phyloP scores from a whole-genome alignment of 2,888 invertebrate species.

The Agrilus cyanescens region DNA sequence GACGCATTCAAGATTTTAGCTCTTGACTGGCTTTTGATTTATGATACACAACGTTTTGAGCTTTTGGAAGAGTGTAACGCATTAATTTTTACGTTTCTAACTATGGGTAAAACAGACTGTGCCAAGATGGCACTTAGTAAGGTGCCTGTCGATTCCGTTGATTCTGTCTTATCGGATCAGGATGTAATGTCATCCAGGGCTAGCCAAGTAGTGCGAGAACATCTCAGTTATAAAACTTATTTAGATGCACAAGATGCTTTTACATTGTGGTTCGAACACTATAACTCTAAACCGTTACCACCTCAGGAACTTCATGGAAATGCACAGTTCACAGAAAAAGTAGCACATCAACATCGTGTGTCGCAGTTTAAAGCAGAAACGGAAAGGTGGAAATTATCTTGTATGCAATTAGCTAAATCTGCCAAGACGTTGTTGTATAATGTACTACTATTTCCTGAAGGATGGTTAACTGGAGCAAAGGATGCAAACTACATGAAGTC shows the following conservation, averaged over 20 bases:
- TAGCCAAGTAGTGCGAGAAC: conserved; percentile 56
- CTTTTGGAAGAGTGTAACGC: conserved; percentile 81
- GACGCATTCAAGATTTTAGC: conserved; percentile 65
- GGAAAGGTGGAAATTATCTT: conserved; percentile 59
- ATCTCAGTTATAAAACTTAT: conserved; percentile 78
- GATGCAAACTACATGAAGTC: conserved; percentile 53
- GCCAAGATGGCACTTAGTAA: conserved; percentile 65
- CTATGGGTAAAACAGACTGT: conserved; percentile 69
- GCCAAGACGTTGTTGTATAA: conserved; percentile 74
- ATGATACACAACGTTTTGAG: conserved; percentile 66
- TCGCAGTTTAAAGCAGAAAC: conserved; percentile 69
- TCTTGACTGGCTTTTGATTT: conserved; percentile 78
- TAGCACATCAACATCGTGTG: conserved; percentile 74
- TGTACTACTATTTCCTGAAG: conserved; percentile 78
- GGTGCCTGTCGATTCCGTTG: conserved; percentile 54
- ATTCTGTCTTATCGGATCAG: conserved; percentile 39
- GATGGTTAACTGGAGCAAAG: conserved; percentile 72
- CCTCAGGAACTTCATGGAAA: conserved; percentile 46
- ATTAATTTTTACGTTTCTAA: conserved; percentile 74
- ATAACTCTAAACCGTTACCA: conserved; percentile 62
- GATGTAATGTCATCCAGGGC: conserved; percentile 36
- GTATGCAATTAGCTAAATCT: conserved; percentile 46
- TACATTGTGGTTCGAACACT: conserved; percentile 79
- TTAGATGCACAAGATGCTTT: conserved; percentile 79
- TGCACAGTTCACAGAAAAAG: conserved; percentile 74